phyloP scores from a whole-genome alignment of 92 coral and sea anemone genomes.

The Bergia puertoricense region DNA sequence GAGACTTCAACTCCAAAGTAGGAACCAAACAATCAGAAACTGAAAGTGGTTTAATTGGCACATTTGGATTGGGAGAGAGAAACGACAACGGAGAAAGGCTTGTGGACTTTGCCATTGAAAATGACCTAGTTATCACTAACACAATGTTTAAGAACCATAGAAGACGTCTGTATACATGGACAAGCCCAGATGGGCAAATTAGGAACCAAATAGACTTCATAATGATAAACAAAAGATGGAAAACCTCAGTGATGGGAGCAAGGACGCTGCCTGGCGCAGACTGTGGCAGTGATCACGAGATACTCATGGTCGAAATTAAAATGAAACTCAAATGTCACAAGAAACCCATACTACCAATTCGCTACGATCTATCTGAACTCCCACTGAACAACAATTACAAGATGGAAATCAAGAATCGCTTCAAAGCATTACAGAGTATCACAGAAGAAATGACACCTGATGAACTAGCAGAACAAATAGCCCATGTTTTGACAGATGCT shows the following conservation, averaged over 20 bases:
- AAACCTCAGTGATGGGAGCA: background rate
- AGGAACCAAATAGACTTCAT: background rate
- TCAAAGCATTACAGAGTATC: conserved; percentile 13
- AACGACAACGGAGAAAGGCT: background rate
- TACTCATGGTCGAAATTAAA: background rate
- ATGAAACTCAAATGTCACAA: background rate
- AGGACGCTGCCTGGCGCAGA: background rate
- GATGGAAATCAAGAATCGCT: conserved; percentile 26
- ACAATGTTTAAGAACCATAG: background rate
- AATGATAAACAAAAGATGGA: background rate
- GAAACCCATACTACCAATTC: background rate
- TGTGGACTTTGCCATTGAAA: background rate
- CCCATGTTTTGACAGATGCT: background rate
- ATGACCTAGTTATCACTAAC: background rate
- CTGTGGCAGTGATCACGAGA: background rate
- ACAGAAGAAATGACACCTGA: background rate
- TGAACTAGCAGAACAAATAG: background rate
- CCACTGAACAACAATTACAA: conserved; percentile 2
- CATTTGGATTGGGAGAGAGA: background rate
- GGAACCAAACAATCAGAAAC: background rate
- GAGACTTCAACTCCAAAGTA: background rate
- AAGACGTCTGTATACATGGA: background rate
- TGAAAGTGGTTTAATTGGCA: background rate
- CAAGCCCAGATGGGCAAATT: background rate
- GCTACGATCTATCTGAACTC: background rate